Base-by-base conservation (phyloP, 2,797 vertebrate genomes). In the Chanos chanos region DNA sequence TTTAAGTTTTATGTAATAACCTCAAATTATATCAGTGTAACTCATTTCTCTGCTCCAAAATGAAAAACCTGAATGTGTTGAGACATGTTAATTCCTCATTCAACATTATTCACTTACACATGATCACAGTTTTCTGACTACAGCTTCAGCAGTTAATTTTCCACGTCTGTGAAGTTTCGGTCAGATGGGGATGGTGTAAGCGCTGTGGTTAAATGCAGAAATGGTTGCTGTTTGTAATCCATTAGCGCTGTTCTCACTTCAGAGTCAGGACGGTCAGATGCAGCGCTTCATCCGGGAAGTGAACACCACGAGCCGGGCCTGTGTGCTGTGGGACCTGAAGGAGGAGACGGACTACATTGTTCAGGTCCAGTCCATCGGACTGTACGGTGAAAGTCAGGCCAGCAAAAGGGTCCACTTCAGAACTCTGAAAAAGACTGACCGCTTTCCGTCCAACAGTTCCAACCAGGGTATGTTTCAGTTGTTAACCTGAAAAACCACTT, bases 391-490 rank as follows among this genome's bases (percentile, higher is more conserved):
- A 55, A 98, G 96, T 68, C 95, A 95, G 73, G 92, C 94, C 54
- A 96, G 96, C 74, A 92, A 93, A 72, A 89, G 93, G 2, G 81
- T 94, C 68, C 95, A 95, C 71, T 99, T 98, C 76, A 89, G 92
- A 8, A 99, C 96, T 8, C 89, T 99, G 44, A 95, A 94, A 79
- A 96, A 96, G 77, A 88, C 93, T 0, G 96, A 98, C 66, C 92
- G 89, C 50, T 89, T 97, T 59, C 91, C 92, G 4, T 95, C 94
- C 62, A 98, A 98, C 86, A 97, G 92, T 80, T 97, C 96, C 40
- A 95, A 93, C 71, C 94, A 96, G 91, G 96, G 96, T 98, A 83
- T n/a, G n/a, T n/a, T n/a, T n/a, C n/a, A n/a, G n/a, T n/a, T n/a
- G n/a, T n/a, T n/a, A n/a, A n/a, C n/a, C n/a, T n/a, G n/a, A n/a